Conservation (phyloP, 2,113 vertebrate species). For the Etheostoma cragini region DNA sequence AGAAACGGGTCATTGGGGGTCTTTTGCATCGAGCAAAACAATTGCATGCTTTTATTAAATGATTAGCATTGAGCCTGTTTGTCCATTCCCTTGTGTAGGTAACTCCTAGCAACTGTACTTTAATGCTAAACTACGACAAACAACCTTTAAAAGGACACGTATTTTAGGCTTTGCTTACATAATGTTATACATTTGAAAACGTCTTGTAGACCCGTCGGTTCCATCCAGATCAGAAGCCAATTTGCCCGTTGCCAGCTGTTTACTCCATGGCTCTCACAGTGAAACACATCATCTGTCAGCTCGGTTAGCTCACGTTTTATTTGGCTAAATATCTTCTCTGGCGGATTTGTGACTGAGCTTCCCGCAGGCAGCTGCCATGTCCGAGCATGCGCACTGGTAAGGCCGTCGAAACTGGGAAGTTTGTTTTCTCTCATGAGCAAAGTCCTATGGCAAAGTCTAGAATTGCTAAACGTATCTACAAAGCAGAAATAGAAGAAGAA, state of each 20-base stretch:
- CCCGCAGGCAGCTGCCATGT: conserved; percentile 46
- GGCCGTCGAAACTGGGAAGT: neutral
- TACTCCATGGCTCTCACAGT: neutral
- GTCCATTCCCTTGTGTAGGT: neutral
- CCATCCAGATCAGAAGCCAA: conserved; percentile 31
- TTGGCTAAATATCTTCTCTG: neutral
- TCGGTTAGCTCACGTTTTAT: neutral
- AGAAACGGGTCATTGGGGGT: neutral
- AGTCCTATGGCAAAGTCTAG: no score
- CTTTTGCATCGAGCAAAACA: neutral
- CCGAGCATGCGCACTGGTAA: conserved; percentile 46
- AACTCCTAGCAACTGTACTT: neutral
- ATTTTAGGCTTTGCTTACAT: conserved; percentile 26
- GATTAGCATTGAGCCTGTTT: neutral
- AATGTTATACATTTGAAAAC: conserved; percentile 57
- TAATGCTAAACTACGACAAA: neutral
- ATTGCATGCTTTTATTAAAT: neutral
- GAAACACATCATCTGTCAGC: neutral
- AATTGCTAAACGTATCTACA: no score
- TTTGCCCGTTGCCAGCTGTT: neutral
- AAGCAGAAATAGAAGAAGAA: no score
- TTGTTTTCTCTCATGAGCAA: neutral
- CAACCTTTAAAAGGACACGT: neutral
- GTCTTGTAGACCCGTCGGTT: conserved; percentile 53
- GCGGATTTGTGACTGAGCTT: neutral